Conservation (phyloP, 2,113 vertebrate species). For the Leucopsar rothschildi region DNA sequence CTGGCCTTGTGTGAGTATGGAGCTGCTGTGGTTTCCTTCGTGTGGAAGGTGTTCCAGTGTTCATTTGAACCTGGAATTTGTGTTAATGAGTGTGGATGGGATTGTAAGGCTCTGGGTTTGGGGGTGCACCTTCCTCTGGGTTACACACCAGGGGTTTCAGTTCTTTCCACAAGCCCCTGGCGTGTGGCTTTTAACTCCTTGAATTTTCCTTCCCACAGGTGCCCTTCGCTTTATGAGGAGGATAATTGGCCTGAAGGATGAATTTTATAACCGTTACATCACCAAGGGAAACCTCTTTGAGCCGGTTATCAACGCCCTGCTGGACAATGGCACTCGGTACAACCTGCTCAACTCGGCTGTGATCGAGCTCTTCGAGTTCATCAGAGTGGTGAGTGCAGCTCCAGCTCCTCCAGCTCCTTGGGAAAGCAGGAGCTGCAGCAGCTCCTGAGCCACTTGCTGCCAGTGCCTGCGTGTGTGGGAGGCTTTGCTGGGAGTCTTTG, state of each 20-base stretch:
- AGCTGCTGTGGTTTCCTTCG: neutral
- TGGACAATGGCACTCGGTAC: slow-evolving; percentile 97
- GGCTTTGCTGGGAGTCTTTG: neutral
- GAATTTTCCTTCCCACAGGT: slow-evolving; percentile 71
- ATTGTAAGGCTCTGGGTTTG: neutral
- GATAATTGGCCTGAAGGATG: slow-evolving; percentile 97
- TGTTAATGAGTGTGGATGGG: neutral
- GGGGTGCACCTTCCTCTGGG: neutral
- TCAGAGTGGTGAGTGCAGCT: slow-evolving; percentile 87
- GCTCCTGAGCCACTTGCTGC: neutral
- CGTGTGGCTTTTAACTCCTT: neutral
- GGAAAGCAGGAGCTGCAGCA: neutral
- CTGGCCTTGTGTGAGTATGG: slow-evolving; percentile 93
- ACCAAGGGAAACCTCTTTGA: slow-evolving; percentile 98
- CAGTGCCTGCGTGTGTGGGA: neutral
- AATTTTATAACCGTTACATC: slow-evolving; percentile 98
- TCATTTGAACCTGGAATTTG: fast-evolving
- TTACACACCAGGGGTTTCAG: fast-evolving
- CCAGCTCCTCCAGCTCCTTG: neutral
- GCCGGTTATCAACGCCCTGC: slow-evolving; percentile 94
- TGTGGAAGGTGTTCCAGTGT: neutral
- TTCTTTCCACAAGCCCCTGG: neutral
- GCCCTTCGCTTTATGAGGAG: slow-evolving; percentile 97
- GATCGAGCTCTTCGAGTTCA: slow-evolving; percentile 97
- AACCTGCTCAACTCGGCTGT: slow-evolving; percentile 97